phyloP scores from a whole-genome alignment of 2,888 invertebrate genomes.

The Microctonus hyperodae region DNA sequence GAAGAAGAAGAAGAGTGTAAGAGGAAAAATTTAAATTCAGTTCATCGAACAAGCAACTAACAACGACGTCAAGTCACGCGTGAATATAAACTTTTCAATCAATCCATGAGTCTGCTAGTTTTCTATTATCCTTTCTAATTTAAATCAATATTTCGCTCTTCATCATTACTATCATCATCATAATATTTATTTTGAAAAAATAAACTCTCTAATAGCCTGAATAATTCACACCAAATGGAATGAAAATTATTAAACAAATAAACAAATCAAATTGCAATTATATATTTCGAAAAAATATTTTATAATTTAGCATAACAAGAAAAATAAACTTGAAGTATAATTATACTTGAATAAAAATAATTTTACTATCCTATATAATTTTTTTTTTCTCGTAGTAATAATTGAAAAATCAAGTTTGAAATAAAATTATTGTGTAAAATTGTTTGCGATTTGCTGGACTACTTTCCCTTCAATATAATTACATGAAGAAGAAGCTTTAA shows the following conservation, averaged over 20 bases:
- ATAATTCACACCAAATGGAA: background rate
- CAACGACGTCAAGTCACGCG: slow-evolving; percentile 26
- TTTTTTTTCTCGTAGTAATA: slow-evolving; percentile 11
- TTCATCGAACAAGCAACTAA: slow-evolving; percentile 6
- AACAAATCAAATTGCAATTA: background rate
- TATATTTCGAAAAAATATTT: background rate
- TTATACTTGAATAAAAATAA: background rate
- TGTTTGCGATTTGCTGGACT: slow-evolving; percentile 9
- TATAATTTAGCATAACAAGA: no score
- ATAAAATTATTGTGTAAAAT: slow-evolving; percentile 10
- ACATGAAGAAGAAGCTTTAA: slow-evolving; percentile 14
- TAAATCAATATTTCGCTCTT: background rate
- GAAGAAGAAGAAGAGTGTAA: background rate
- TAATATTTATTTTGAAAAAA: background rate
- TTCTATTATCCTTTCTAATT: slow-evolving; percentile 17
- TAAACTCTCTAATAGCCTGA: background rate
- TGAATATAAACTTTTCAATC: slow-evolving; percentile 25
- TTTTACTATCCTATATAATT: slow-evolving; percentile 1
- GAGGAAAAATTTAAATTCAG: slow-evolving; percentile 22
- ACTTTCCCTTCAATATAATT: slow-evolving; percentile 10
- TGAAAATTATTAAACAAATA: background rate
- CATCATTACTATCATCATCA: background rate
- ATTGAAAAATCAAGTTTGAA: slow-evolving; percentile 3
- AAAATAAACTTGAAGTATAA: slow-evolving; percentile 1
- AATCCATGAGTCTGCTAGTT: slow-evolving; percentile 24